Evolutionary conservation across 2,113 vertebrate genomes (phyloP).

Genomic region (Trichomycterus rosablanca): DNA sequence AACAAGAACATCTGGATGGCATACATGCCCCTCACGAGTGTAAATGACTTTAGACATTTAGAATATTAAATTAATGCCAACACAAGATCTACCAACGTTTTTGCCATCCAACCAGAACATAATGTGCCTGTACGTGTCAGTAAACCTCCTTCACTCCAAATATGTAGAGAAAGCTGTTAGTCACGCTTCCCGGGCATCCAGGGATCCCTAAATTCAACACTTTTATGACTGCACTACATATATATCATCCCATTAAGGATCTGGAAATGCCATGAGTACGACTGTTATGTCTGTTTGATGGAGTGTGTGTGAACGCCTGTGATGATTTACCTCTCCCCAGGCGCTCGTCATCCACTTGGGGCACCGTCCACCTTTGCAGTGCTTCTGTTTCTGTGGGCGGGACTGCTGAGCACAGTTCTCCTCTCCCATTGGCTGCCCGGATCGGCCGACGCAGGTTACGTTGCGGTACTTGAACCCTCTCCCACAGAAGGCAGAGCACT

Average conservation of each 20-base stretch:
- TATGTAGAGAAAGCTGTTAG: no score
- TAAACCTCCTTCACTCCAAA: no score
- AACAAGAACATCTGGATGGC: no score
- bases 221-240: background rate
- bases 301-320: background rate
- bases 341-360: slow-evolving; percentile 86
- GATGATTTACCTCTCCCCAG: slow-evolving; percentile 85
- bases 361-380: slow-evolving; percentile 84
- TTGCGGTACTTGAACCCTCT: slow-evolving; percentile 83
- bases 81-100: no score
- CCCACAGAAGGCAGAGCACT: slow-evolving; percentile 93
- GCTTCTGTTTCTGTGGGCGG: slow-evolving; percentile 79
- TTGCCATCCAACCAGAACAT: no score
- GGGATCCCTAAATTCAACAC: background rate
- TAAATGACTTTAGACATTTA: no score
- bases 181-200: no score
- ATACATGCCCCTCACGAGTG: no score
- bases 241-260: background rate
- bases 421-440: slow-evolving; percentile 75
- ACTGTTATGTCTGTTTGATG: background rate
- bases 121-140: no score
- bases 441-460: slow-evolving; percentile 83
- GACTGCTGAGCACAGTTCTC: slow-evolving; percentile 80
- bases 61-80: no score
- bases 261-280: background rate